Evolutionary conservation across 1,140 invertebrate genomes (phyloP).

Genomic region (Drosophila asahinai): DNA sequence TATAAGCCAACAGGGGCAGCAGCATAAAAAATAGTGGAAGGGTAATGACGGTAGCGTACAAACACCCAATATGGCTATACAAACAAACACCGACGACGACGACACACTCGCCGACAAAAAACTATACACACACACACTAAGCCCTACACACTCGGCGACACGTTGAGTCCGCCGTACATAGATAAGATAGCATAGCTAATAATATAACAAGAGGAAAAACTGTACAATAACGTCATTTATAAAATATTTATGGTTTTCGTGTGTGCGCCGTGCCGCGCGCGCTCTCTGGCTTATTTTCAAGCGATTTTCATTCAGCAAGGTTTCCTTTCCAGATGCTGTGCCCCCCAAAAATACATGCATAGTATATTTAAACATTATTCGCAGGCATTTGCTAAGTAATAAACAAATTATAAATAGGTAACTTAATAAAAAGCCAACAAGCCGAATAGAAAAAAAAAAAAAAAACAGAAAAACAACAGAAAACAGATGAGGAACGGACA

Average conservation of each 20-base stretch:
- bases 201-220: slow-evolving; percentile 69
- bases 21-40: slow-evolving; percentile 56
- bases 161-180: slow-evolving; percentile 50
- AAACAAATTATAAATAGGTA: slow-evolving; percentile 84
- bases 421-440: slow-evolving; percentile 71
- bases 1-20: slow-evolving; percentile 44
- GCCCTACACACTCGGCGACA: slow-evolving; percentile 30
- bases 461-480: slow-evolving; percentile 31
- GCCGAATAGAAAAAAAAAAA: slow-evolving; percentile 39
- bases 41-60: slow-evolving; percentile 56
- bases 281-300: slow-evolving; percentile 20
- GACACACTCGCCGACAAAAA: slow-evolving; percentile 14
- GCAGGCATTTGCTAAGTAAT: slow-evolving; percentile 78
- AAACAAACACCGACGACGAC: slow-evolving; percentile 44
- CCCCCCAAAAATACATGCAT: neutral
- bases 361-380: slow-evolving; percentile 74
- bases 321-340: slow-evolving; percentile 53
- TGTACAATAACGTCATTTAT: slow-evolving; percentile 75
- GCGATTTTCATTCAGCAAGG: slow-evolving; percentile 45
- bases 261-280: slow-evolving; percentile 7
- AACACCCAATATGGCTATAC: slow-evolving; percentile 59
- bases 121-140: slow-evolving; percentile 13
- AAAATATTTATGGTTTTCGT: slow-evolving; percentile 56
- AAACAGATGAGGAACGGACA: slow-evolving; percentile 27
- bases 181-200: slow-evolving; percentile 83